Evolutionary conservation across 2,888 invertebrate species (phyloP).

Genomic region (Invenusta paracnida): DNA sequence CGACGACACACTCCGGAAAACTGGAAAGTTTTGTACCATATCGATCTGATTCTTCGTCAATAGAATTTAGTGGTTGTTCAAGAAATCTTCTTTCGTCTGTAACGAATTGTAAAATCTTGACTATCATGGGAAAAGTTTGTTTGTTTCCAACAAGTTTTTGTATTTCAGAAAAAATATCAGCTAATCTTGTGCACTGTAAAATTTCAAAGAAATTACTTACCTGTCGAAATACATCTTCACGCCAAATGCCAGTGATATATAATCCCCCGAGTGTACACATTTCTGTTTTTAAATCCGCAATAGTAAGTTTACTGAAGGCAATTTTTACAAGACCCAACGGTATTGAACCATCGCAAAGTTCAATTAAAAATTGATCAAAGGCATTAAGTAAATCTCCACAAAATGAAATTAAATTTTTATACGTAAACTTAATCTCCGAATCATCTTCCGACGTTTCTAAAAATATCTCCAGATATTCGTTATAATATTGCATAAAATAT

Average conservation of each 20-base stretch:
- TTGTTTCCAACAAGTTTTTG: neutral
- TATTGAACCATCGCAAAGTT: neutral
- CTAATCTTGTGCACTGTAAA: neutral
- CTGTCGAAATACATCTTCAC: neutral
- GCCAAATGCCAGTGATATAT: neutral
- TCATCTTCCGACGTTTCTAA: neutral
- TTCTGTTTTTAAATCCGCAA: neutral
- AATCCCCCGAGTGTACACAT: neutral
- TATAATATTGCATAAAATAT: neutral
- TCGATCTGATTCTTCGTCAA: neutral
- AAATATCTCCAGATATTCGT: neutral
- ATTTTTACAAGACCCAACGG: neutral
- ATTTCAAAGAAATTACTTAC: neutral
- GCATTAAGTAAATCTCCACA: neutral
- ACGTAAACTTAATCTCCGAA: neutral
- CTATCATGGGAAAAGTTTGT: neutral
- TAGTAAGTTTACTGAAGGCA: neutral
- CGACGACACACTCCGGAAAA: neutral
- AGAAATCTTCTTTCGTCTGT: neutral
- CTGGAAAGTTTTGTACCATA: neutral
- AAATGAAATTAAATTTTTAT: neutral
- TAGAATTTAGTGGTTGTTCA: neutral
- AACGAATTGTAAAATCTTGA: neutral
- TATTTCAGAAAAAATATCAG: neutral
- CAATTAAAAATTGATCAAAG: neutral